Percentiles rank a stretch among this genome's conserved stretches.
These are phyloP conservation scores for Diplodus sargus DNA, from an alignment of 2,797 vertebrate genomes.

Conservation along the genomic window DNA sequence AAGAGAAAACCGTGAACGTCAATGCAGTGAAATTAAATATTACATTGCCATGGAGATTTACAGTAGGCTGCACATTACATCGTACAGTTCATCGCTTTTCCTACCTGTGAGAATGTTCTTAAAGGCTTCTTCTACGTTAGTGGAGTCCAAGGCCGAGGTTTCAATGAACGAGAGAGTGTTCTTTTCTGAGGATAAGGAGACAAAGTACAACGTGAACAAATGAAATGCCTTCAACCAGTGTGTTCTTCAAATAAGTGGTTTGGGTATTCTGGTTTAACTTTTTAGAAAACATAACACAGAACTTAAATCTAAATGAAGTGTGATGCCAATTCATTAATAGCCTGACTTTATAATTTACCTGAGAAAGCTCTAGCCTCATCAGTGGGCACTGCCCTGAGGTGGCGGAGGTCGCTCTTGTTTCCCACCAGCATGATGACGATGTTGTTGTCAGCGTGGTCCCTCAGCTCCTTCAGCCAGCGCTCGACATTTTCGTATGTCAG, in stretches of 20 bases:
- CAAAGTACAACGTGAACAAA: not conserved
- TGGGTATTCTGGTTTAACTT: not conserved
- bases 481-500: constrained; percentile 96
- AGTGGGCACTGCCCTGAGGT: constrained; percentile 94
- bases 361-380: constrained; percentile 94
- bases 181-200: constrained; percentile 83
- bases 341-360: constrained; percentile 77
- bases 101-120: constrained; percentile 97
- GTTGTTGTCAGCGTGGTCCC: constrained; percentile 96
- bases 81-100: constrained; percentile 79
- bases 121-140: constrained; percentile 98
- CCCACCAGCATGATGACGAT: constrained; percentile 98
- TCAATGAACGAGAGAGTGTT: constrained; percentile 97
- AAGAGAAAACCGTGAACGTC: constrained; percentile 82
- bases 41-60: constrained; percentile 71
- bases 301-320: not conserved
- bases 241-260: not conserved
- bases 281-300: not conserved
- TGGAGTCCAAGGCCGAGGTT: constrained; percentile 97
- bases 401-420: constrained; percentile 96
- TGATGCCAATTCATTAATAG: not conserved
- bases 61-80: constrained; percentile 82
- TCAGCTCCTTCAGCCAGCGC: constrained; percentile 96
- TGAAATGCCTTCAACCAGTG: not conserved
- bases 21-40: not conserved